Conservation (phyloP, 2,797 vertebrate genomes). For the Rhinogobio ventralis region DNA sequence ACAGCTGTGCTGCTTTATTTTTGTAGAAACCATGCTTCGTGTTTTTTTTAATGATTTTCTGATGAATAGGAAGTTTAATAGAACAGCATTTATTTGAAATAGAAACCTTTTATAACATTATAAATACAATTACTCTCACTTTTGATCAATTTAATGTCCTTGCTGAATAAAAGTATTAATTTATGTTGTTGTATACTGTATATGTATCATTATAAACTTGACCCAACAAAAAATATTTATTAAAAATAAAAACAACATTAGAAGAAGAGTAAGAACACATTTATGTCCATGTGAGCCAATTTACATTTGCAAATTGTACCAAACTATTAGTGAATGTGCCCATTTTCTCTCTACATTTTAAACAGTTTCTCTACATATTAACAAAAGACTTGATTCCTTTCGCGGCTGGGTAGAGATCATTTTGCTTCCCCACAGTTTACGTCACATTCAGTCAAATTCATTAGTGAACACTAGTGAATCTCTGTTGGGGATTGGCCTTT, state of each 20-base stretch:
- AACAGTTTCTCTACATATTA: conserved; percentile 9
- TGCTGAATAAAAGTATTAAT: not conserved
- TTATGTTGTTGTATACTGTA: not conserved
- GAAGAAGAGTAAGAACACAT: not conserved
- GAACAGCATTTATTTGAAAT: too few species aligned
- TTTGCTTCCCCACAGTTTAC: conserved; percentile 8
- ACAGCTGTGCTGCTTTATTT: too few species aligned
- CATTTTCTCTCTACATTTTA: not conserved
- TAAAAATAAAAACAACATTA: not conserved
- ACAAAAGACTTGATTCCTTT: not conserved
- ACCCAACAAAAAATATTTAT: not conserved
- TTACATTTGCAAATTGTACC: not conserved
- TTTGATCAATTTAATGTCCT: not conserved
- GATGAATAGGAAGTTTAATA: too few species aligned
- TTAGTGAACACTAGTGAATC: conserved; percentile 36
- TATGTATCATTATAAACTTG: not conserved
- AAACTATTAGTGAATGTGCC: not conserved
- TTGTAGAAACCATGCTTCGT: too few species aligned
- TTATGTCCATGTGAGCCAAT: not conserved
- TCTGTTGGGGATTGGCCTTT: conserved; percentile 35
- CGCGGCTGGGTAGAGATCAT: not conserved
- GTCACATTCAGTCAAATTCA: conserved; percentile 21
- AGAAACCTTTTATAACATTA: too few species aligned
- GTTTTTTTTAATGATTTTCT: too few species aligned
- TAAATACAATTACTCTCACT: too few species aligned